Evolutionary conservation across 2,888 invertebrate species (phyloP).

Genomic region (Osmoderma eremita): DNA sequence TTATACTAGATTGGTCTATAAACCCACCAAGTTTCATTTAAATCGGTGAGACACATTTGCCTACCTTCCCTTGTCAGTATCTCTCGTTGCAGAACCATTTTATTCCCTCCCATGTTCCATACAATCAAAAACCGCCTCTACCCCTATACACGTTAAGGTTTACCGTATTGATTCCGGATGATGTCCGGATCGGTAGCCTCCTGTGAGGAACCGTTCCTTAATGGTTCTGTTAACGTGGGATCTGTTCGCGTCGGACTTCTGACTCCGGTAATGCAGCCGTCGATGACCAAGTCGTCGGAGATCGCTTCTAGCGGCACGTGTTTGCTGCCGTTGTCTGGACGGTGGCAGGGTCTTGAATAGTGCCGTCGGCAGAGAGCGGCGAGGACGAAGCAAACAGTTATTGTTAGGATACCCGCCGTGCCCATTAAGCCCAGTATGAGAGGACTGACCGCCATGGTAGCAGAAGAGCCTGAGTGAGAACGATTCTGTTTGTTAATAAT

Average conservation of each 20-base stretch:
- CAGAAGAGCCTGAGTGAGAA: conserved; percentile 68
- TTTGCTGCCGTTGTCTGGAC: conserved; percentile 55
- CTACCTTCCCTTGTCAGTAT: too few species aligned
- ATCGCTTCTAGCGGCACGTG: conserved; percentile 63
- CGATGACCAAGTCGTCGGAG: conserved; percentile 60
- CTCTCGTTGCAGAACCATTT: background rate
- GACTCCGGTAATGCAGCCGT: conserved; percentile 60
- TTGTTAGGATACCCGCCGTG: conserved; percentile 78
- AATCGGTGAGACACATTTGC: too few species aligned
- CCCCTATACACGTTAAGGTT: conserved; percentile 54
- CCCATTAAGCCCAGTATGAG: conserved; percentile 80
- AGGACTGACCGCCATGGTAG: conserved; percentile 75
- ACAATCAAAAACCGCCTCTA: background rate
- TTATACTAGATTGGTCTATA: too few species aligned
- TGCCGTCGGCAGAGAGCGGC: conserved; percentile 73
- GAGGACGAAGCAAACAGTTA: conserved; percentile 80
- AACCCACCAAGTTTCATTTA: too few species aligned
- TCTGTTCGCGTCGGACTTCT: conserved; percentile 63
- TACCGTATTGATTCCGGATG: conserved; percentile 88
- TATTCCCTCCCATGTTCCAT: background rate
- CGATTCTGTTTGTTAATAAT: too few species aligned
- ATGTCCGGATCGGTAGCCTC: conserved; percentile 88
- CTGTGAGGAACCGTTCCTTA: conserved; percentile 65
- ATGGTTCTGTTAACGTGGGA: conserved; percentile 60
- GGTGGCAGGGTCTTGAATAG: conserved; percentile 58